phyloP scores from a whole-genome alignment of 2,888 invertebrate genomes.

The Drosophila neotestacea region DNA sequence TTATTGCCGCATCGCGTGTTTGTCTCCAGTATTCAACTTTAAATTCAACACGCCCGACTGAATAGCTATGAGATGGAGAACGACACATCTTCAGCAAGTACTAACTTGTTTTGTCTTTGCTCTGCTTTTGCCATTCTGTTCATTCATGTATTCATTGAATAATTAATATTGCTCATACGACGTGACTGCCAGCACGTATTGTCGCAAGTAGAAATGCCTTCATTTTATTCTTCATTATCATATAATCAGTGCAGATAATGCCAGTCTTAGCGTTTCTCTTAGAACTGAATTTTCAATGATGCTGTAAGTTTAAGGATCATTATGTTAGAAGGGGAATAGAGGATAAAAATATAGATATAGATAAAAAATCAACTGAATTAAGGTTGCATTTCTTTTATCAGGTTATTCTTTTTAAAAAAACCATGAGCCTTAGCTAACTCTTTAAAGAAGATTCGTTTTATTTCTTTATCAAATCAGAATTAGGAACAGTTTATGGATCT shows the following conservation, averaged over 20 bases:
- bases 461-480: too few species aligned
- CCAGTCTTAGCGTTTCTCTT: slow-evolving; percentile 3
- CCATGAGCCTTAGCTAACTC: too few species aligned
- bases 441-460: too few species aligned
- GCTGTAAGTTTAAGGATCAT: background rate
- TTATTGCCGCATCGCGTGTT: slow-evolving; percentile 66
- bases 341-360: too few species aligned
- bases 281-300: background rate
- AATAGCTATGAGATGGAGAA: background rate
- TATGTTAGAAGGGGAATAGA: background rate
- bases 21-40: slow-evolving; percentile 51
- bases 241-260: slow-evolving; percentile 49
- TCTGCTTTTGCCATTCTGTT: slow-evolving; percentile 3
- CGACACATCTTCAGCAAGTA: background rate
- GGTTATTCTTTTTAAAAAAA: too few species aligned
- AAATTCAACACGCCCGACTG: slow-evolving; percentile 43
- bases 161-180: slow-evolving; percentile 79
- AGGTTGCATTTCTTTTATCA: background rate
- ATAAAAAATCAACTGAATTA: too few species aligned
- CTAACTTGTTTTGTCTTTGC: background rate
- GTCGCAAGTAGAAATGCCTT: slow-evolving; percentile 34
- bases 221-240: slow-evolving; percentile 50
- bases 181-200: slow-evolving; percentile 59
- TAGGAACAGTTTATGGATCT: too few species aligned
- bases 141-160: slow-evolving; percentile 55